phyloP scores from a whole-genome alignment of 1,140 invertebrate species.

The Drosophila pseudoananassae region DNA sequence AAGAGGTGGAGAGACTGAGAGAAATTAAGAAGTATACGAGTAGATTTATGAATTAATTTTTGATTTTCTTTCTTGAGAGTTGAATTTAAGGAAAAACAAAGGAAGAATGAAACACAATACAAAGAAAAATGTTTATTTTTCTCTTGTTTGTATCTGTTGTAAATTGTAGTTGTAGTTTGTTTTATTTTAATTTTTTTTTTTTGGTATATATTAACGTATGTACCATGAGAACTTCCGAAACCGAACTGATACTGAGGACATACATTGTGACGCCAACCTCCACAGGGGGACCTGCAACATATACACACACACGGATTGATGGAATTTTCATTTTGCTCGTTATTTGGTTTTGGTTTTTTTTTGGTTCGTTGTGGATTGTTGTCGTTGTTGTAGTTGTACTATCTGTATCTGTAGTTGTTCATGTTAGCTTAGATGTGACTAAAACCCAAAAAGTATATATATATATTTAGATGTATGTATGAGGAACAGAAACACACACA shows the following conservation, averaged over 20 bases:
- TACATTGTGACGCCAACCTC: slow-evolving; percentile 99
- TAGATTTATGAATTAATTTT: slow-evolving; percentile 65
- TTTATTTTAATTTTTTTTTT: slow-evolving; percentile 32
- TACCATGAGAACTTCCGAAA: slow-evolving; percentile 99
- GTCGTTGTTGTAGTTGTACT: slow-evolving; percentile 19
- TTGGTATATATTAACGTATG: slow-evolving; percentile 79
- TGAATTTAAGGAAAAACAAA: slow-evolving; percentile 22
- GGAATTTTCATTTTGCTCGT: slow-evolving; percentile 52
- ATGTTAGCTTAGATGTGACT: slow-evolving; percentile 37
- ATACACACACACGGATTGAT: slow-evolving; percentile 83
- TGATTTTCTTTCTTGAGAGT: slow-evolving; percentile 19
- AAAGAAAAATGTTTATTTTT: slow-evolving; percentile 25
- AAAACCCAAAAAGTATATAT: slow-evolving; percentile 53
- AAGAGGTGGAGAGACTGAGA: slow-evolving; percentile 51
- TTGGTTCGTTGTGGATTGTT: slow-evolving; percentile 29
- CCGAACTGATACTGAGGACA: slow-evolving; percentile 98
- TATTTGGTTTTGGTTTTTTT: slow-evolving; percentile 36
- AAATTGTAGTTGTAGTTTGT: slow-evolving; percentile 40
- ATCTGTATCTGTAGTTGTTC: slow-evolving; percentile 37
- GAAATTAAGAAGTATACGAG: slow-evolving; percentile 69
- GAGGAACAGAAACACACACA: slow-evolving; percentile 61
- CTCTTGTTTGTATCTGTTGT: slow-evolving; percentile 49
- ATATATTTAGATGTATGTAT: background rate
- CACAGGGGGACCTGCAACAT: slow-evolving; percentile 96
- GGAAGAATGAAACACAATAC: slow-evolving; percentile 6